Conservation (phyloP, 2,888 invertebrate genomes). For the Drosophila anomalata region DNA sequence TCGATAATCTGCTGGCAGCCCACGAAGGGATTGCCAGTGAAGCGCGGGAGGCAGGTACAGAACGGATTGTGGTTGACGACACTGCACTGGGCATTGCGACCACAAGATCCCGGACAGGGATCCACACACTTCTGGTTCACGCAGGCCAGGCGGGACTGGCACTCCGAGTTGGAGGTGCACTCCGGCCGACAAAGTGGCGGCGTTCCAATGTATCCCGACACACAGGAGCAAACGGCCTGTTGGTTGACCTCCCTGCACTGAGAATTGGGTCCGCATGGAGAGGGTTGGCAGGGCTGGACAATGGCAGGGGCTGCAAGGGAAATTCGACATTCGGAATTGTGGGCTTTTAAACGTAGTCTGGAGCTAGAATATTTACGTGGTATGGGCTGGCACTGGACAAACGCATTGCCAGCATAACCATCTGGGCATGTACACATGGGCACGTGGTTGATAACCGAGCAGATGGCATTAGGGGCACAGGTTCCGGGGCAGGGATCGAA, state of each 20-base stretch:
- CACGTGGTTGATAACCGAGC: constrained; percentile 90
- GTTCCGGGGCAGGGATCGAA: constrained; percentile 91
- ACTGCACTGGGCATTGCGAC: constrained; percentile 86
- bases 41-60: constrained; percentile 88
- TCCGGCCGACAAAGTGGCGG: constrained; percentile 92
- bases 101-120: constrained; percentile 88
- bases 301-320: constrained; percentile 79
- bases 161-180: constrained; percentile 89
- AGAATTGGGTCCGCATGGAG: constrained; percentile 91
- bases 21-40: constrained; percentile 91
- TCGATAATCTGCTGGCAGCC: constrained; percentile 87
- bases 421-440: constrained; percentile 90
- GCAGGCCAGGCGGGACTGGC: constrained; percentile 88
- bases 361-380: constrained; percentile 80
- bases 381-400: constrained; percentile 85
- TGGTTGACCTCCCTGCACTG: constrained; percentile 89
- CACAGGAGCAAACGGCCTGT: constrained; percentile 90
- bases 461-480: constrained; percentile 90
- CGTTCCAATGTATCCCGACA: constrained; percentile 87
- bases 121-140: constrained; percentile 89
- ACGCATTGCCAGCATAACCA: constrained; percentile 91
- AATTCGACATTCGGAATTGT: neutral
- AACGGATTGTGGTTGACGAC: constrained; percentile 89
- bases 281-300: constrained; percentile 85
- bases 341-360: fast-evolving